phyloP scores from a whole-genome alignment of 2,888 invertebrate genomes.

The Clostera curtula region DNA sequence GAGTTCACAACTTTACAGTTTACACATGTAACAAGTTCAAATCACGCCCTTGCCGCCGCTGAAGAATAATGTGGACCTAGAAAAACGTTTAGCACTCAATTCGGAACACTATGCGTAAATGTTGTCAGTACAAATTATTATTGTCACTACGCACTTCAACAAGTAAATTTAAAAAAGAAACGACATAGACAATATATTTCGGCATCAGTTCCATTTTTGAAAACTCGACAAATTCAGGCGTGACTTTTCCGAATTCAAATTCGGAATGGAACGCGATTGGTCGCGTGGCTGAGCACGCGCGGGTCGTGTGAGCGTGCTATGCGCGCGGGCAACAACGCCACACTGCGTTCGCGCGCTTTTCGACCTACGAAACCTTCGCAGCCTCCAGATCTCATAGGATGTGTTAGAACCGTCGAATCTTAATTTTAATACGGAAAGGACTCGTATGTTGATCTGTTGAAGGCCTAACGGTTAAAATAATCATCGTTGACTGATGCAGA shows the following conservation, averaged over 20 bases:
- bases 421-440: slow-evolving; percentile 66
- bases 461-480: slow-evolving; percentile 41
- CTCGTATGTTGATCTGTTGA: slow-evolving; percentile 45
- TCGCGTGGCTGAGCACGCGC: slow-evolving; percentile 48
- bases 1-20: slow-evolving; percentile 54
- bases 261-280: slow-evolving; percentile 53
- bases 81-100: slow-evolving; percentile 62
- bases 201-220: slow-evolving; percentile 51
- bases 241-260: slow-evolving; percentile 33
- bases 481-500: slow-evolving; percentile 56
- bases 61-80: slow-evolving; percentile 55
- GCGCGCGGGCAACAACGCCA: slow-evolving; percentile 67
- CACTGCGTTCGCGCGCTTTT: slow-evolving; percentile 75
- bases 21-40: slow-evolving; percentile 59
- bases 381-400: slow-evolving; percentile 51
- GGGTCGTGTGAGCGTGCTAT: slow-evolving; percentile 61
- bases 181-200: slow-evolving; percentile 35
- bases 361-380: slow-evolving; percentile 62
- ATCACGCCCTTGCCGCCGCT: slow-evolving; percentile 63
- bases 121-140: slow-evolving; percentile 14
- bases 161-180: slow-evolving; percentile 15
- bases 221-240: slow-evolving; percentile 25
- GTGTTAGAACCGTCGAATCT: slow-evolving; percentile 51
- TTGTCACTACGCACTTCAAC: slow-evolving; percentile 24
- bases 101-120: slow-evolving; percentile 45